Base-by-base conservation (phyloP, 92 coral and sea anemone species). In the Diadumene lineata region DNA sequence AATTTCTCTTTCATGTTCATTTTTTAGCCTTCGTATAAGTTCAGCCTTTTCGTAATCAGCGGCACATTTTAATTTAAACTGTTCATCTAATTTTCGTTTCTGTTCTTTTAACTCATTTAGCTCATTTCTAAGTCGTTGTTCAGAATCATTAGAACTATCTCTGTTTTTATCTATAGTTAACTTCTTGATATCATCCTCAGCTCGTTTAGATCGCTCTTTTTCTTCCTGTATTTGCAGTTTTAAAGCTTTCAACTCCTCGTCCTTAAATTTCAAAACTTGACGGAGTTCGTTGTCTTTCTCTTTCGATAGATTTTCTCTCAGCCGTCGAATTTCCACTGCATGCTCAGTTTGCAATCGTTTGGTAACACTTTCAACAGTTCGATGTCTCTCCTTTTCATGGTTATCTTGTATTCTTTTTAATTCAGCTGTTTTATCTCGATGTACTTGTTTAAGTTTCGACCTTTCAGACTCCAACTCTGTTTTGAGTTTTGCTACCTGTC, bases 21-120 rank as follows among this genome's bases (percentile, higher is more conserved):
- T 78, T 64, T 84, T 88, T 62, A 96, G 73, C 66, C 92, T 86
- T 18, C 99, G 85, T 50, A 96, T 92, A 15, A 84, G 81, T 72
- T 96, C 99, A 34, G 93, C 99, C 68, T 96, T 92, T 46, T 96
- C 96, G 53, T 67, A 86, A 78, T 96, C 99, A 23, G 94, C 94
- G n/a, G 88, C 89, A 31, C 87, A 72, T 74, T 96, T 96, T 33
- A 87, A 76, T 79, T 87, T 86, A 31, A 75, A 85, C 76, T 73
- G 68, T 55, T 96, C 99, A 56, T 96, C 99, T 21, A 84, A 55
- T 68, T 86, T 85, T 27, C 86, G 86, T 67, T 96, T 96, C 55
- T 96, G 97, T 50, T 92, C 92, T 68, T 82, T 92, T 0, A 92
- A 77, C 11, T 78, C 76, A 50, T 68, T 60, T 24, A 96, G 67